A percentile compares a stretch with the other conserved stretches of the same genome.
phyloP scores from a whole-genome alignment of 92 coral and sea anemone species.

The Paragorgia papillata region DNA sequence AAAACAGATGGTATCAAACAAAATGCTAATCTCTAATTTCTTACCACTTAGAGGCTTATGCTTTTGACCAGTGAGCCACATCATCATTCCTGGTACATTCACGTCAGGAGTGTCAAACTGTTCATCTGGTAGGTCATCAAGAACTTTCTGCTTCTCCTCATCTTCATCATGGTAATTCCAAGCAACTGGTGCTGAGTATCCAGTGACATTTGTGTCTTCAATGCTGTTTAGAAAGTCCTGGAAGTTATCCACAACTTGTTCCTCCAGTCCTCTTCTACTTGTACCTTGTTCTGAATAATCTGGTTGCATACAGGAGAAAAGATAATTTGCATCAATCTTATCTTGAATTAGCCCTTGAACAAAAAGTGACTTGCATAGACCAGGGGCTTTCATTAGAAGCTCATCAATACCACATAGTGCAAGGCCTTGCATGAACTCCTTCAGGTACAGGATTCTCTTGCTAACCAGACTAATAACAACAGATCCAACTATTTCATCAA shows the following conservation, averaged over 20 bases:
- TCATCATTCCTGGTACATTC: constrained; percentile 52
- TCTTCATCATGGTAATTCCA: constrained; percentile 44
- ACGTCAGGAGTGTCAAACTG: constrained; percentile 41
- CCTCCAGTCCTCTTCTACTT: constrained; percentile 42
- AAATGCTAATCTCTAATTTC: constrained; percentile 10
- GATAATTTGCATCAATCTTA: constrained; percentile 66
- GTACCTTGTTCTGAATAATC: constrained; percentile 50
- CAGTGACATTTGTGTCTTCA: constrained; percentile 46
- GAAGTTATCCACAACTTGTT: constrained; percentile 52
- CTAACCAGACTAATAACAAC: constrained; percentile 24
- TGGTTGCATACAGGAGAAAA: constrained; percentile 50
- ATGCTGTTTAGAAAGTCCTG: constrained; percentile 55
- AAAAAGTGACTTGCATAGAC: constrained; percentile 41
- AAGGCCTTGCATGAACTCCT: constrained; percentile 44
- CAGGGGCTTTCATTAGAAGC: constrained; percentile 11
- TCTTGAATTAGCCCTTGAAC: constrained; percentile 49
- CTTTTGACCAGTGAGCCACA: constrained; percentile 55
- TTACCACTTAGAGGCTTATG: constrained; percentile 29
- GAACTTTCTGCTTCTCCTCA: constrained; percentile 17
- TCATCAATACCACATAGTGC: constrained; percentile 37
- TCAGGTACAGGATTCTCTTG: constrained; percentile 31
- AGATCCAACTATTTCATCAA: constrained; percentile 34
- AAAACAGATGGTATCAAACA: constrained; percentile 25
- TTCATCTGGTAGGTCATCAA: constrained; percentile 18
- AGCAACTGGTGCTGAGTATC: constrained; percentile 53